A percentile compares a stretch with the other conserved stretches of the same genome.
Evolutionary conservation across 2,113 vertebrate species (phyloP).

Genomic region (Cromileptes altivelis): DNA sequence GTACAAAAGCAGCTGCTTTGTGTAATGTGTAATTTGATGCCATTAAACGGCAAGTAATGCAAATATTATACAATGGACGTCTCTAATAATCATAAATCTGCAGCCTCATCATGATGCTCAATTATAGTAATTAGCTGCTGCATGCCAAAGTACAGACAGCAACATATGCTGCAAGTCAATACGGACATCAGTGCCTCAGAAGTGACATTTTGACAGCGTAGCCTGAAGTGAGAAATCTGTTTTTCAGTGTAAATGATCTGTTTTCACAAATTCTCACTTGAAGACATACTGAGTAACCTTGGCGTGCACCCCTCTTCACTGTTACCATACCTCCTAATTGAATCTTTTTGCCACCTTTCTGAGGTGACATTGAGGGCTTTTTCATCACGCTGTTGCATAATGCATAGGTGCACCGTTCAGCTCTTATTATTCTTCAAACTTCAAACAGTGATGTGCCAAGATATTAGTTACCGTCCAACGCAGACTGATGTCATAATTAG

Average conservation of each 20-base stretch:
- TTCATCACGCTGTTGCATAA: slow-evolving; percentile 62
- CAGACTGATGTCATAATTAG: slow-evolving; percentile 37
- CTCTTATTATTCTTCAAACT: slow-evolving; percentile 42
- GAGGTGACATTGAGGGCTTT: slow-evolving; percentile 62
- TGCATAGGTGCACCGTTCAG: slow-evolving; percentile 12
- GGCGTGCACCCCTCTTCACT: slow-evolving; percentile 15
- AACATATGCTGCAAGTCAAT: neutral
- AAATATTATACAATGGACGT: slow-evolving; percentile 70
- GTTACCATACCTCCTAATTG: slow-evolving; percentile 34
- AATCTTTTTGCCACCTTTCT: slow-evolving; percentile 49
- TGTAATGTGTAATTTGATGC: slow-evolving; percentile 58
- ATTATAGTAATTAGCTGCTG: slow-evolving; percentile 58
- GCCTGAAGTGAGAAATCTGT: neutral
- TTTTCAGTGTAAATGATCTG: slow-evolving; percentile 23
- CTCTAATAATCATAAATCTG: slow-evolving; percentile 55
- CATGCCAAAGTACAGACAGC: slow-evolving; percentile 12
- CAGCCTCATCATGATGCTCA: slow-evolving; percentile 52
- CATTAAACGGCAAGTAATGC: slow-evolving; percentile 74
- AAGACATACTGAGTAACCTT: slow-evolving; percentile 14
- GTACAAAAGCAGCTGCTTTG: slow-evolving; percentile 57
- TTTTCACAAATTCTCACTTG: slow-evolving; percentile 18
- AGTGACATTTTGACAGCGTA: slow-evolving; percentile 1
- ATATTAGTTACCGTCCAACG: slow-evolving; percentile 36
- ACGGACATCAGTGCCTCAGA: neutral
- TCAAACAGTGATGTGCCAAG: slow-evolving; percentile 6